Evolutionary conservation across 37 sponge, comb jelly and placozoan species (phyloP), one percentile per base, ranked within the genome.

Genomic region (Axinella damicornis): DNA sequence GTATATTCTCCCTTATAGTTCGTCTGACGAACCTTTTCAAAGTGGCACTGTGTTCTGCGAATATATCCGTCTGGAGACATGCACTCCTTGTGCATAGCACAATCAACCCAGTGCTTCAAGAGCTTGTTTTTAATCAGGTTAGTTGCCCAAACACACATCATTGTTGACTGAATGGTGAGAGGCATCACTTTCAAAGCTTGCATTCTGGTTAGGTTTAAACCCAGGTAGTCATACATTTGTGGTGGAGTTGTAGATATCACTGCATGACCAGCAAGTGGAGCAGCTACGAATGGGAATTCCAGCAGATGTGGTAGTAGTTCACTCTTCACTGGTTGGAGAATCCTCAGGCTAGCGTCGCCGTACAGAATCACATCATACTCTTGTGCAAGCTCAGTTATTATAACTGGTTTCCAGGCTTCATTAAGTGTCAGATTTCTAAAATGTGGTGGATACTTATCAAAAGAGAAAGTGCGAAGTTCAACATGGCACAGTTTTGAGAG

Each of bases 331-430:
- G 80, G 54, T 15, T 36, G 13, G 19, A 9, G 21, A 52, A 83
- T 74, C 25, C 74, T 56, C 17, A 83, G 33, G 60, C 83, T 83
- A 17, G 83, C 37, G 46, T 83, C 83, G 37, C 77, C 74, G 34
- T 69, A 83, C 22, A 74, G n/a, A 17, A 83, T 57, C 34, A 83
- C 60, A 35, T 83, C 83, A 57, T 74, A 60, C 55, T 73, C 61
- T 32, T 16, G 39, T 27, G 74, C 15, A 30, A 73, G 54, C 37
- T 39, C 32, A 17, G 57, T 35, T 25, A 83, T 62, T 73, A 39
- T 21, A 2, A 74, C 28, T 0, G 69, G 55, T 53, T 83, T 83
- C 74, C 74, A 83, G 13, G 83, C 83, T 12, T 65, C 34, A 2
- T 36, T 61, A 0, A 52, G 27, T 41, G 31, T 1, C 35, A 83